These are phyloP conservation scores for Dynastes tityus DNA, from an alignment of 2,888 invertebrate genomes.

Conservation along the genomic window DNA sequence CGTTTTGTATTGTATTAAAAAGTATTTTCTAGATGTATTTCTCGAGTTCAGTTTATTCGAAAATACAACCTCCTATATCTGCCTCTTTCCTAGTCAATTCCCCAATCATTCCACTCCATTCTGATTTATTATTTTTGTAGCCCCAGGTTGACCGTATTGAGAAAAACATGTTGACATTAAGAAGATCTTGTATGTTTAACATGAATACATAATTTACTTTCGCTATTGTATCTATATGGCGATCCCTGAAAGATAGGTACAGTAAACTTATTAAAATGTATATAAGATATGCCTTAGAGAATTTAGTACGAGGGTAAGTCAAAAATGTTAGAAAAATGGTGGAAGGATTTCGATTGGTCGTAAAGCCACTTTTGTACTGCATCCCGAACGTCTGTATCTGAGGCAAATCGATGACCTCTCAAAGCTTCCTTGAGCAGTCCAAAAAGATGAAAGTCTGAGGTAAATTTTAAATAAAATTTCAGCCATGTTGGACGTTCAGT, in stretches of 20 bases:
- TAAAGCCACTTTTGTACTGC: too few species aligned
- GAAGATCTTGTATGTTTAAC: constrained; percentile 73
- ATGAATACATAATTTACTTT: constrained; percentile 78
- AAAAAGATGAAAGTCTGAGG: too few species aligned
- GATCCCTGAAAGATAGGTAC: constrained; percentile 64
- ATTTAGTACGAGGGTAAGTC: too few species aligned
- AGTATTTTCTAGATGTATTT: neutral
- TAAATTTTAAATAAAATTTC: too few species aligned
- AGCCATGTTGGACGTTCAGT: too few species aligned
- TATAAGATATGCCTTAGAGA: too few species aligned
- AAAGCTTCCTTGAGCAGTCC: too few species aligned
- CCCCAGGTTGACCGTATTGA: constrained; percentile 77
- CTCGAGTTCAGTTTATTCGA: neutral
- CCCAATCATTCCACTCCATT: constrained; percentile 80
- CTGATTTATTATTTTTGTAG: constrained; percentile 72
- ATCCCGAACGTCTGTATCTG: too few species aligned
- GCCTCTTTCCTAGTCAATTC: constrained; percentile 74
- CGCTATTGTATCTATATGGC: constrained; percentile 75
- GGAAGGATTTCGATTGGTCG: too few species aligned
- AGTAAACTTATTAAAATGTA: too few species aligned
- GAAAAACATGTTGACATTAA: constrained; percentile 75
- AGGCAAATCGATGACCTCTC: too few species aligned
- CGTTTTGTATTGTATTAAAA: neutral
- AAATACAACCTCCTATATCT: constrained; percentile 74
- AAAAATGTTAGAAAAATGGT: too few species aligned